phyloP scores from a whole-genome alignment of 2,113 vertebrate genomes.

The Scatophagus argus region DNA sequence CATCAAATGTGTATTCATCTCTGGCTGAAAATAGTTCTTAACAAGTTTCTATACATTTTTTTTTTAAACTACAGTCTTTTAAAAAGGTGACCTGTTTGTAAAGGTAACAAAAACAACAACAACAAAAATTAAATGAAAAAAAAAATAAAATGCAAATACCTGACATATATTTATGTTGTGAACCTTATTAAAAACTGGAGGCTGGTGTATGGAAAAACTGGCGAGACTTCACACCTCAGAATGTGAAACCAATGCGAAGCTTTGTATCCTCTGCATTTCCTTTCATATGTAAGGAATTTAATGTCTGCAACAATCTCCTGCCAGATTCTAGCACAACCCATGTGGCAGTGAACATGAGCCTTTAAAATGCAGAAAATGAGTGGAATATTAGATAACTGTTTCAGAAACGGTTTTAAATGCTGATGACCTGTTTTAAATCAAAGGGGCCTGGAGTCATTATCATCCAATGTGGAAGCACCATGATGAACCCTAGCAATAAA shows the following conservation, averaged over 20 bases:
- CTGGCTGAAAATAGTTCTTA: background rate
- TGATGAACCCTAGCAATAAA: background rate
- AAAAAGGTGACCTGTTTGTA: background rate
- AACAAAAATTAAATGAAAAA: too few relatives aligned
- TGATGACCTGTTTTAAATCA: slow-evolving; percentile 12
- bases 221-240: slow-evolving; percentile 17
- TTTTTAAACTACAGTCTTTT: background rate
- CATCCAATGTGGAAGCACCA: background rate
- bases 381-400: background rate
- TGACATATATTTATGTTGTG: background rate
- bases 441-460: background rate
- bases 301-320: background rate
- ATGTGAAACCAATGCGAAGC: slow-evolving; percentile 4
- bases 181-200: slow-evolving; percentile 8
- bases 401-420: background rate
- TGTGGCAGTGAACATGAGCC: background rate
- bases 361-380: slow-evolving; percentile 1
- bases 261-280: slow-evolving; percentile 1
- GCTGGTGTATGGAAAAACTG: slow-evolving; percentile 7
- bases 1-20: background rate
- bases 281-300: background rate
- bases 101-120: too few relatives aligned
- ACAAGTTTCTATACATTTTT: background rate
- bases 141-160: background rate
- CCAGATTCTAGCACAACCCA: background rate